These are phyloP conservation scores for Zosterops hypoxanthus DNA, from an alignment of 2,113 vertebrate species.

Conservation along the genomic window DNA sequence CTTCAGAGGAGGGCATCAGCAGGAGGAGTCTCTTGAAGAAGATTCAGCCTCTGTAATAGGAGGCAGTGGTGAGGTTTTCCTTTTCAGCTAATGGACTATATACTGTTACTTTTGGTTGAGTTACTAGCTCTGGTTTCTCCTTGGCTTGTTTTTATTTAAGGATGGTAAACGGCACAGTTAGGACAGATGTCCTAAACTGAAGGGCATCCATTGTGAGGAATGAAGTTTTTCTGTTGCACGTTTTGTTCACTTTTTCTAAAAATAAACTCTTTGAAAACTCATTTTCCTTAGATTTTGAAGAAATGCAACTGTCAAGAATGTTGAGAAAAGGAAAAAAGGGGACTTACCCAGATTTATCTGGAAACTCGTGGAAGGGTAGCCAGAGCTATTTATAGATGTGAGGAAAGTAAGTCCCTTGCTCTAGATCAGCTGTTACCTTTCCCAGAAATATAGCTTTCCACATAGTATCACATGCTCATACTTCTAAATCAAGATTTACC, in stretches of 20 bases:
- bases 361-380: not conserved
- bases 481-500: not conserved
- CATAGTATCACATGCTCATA: not conserved
- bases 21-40: not conserved
- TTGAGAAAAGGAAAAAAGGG: not conserved
- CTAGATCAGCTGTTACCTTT: not conserved
- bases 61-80: not conserved
- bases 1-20: not conserved
- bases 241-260: not conserved
- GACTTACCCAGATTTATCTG: not conserved
- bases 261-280: not conserved
- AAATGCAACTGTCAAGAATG: not conserved
- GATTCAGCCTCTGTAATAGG: not conserved
- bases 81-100: not conserved
- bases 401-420: not conserved
- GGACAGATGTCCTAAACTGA: not conserved
- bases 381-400: not conserved
- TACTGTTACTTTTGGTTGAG: not conserved
- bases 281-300: not conserved
- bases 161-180: not conserved
- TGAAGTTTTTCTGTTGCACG: not conserved
- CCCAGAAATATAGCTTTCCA: not conserved
- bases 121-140: not conserved
- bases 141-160: not conserved
- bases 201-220: not conserved